Percentiles rank a stretch among this genome's conserved stretches.
phyloP scores from a whole-genome alignment of 1,140 invertebrate genomes.

The Drosophila virilis region DNA sequence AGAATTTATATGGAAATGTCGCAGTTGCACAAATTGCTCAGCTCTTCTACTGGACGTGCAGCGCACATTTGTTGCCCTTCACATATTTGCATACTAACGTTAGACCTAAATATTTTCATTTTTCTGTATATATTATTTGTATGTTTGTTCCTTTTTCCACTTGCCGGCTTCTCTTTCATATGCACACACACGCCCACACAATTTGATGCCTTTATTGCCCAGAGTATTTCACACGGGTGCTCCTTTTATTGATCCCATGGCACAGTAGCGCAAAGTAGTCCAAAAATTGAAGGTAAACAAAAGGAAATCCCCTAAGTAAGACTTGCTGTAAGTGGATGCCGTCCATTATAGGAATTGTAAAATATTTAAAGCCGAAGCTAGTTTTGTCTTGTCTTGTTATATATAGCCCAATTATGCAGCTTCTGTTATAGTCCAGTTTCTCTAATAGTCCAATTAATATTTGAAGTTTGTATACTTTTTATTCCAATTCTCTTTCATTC shows the following conservation, averaged over 20 bases:
- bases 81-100: slow-evolving; percentile 52
- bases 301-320: slow-evolving; percentile 5
- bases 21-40: slow-evolving; percentile 45
- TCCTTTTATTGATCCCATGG: slow-evolving; percentile 44
- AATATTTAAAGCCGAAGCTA: too few species aligned
- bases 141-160: not conserved
- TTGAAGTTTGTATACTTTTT: too few species aligned
- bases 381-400: too few species aligned
- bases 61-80: slow-evolving; percentile 1
- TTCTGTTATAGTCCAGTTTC: too few species aligned
- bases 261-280: slow-evolving; percentile 43
- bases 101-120: slow-evolving; percentile 13
- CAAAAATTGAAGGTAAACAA: slow-evolving; percentile 16
- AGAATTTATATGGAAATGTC: slow-evolving; percentile 45
- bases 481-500: too few species aligned
- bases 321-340: not conserved
- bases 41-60: not conserved
- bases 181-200: slow-evolving; percentile 8
- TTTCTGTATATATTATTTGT: slow-evolving; percentile 8
- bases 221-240: slow-evolving; percentile 36
- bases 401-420: too few species aligned
- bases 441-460: too few species aligned
- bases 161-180: not conserved
- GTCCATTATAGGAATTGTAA: too few species aligned
- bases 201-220: slow-evolving; percentile 45